Evolutionary conservation across 2,888 invertebrate genomes (phyloP).

Genomic region (Gymnocheta viridis): DNA sequence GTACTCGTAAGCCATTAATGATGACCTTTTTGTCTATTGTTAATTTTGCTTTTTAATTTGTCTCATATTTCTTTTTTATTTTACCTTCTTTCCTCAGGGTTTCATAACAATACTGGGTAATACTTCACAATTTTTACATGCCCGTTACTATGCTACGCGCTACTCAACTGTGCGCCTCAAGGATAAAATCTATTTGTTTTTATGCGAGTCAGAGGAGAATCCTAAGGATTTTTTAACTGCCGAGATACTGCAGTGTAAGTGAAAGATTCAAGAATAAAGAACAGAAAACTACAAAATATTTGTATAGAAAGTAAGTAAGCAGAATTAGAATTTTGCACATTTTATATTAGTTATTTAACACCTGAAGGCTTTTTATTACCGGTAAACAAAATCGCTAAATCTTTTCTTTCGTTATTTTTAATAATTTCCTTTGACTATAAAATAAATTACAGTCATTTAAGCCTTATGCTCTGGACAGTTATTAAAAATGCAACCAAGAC

Average conservation of each 20-base stretch:
- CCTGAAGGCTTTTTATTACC: slow-evolving; percentile 17
- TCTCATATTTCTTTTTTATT: slow-evolving; percentile 33
- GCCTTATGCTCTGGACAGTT: slow-evolving; percentile 58
- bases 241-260: slow-evolving; percentile 79
- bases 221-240: slow-evolving; percentile 75
- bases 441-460: slow-evolving; percentile 39
- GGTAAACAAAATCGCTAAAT: slow-evolving; percentile 14
- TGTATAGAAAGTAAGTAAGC: background rate
- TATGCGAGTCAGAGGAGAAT: slow-evolving; percentile 76
- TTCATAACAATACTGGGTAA: slow-evolving; percentile 78
- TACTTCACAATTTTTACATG: slow-evolving; percentile 76
- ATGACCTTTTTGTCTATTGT: slow-evolving; percentile 27
- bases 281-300: background rate
- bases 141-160: slow-evolving; percentile 80
- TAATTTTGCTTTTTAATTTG: slow-evolving; percentile 36
- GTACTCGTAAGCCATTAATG: background rate
- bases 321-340: slow-evolving; percentile 22
- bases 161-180: slow-evolving; percentile 78
- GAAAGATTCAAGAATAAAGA: slow-evolving; percentile 19
- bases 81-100: slow-evolving; percentile 73
- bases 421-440: slow-evolving; percentile 16
- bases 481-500: slow-evolving; percentile 38
- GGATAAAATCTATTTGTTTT: slow-evolving; percentile 79
- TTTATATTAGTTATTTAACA: slow-evolving; percentile 41
- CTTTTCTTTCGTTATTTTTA: slow-evolving; percentile 24